Evolutionary conservation across 30 jellyfish, hydroid and myxozoan genomes (phyloP).

Genomic region (Aurelia sp.): DNA sequence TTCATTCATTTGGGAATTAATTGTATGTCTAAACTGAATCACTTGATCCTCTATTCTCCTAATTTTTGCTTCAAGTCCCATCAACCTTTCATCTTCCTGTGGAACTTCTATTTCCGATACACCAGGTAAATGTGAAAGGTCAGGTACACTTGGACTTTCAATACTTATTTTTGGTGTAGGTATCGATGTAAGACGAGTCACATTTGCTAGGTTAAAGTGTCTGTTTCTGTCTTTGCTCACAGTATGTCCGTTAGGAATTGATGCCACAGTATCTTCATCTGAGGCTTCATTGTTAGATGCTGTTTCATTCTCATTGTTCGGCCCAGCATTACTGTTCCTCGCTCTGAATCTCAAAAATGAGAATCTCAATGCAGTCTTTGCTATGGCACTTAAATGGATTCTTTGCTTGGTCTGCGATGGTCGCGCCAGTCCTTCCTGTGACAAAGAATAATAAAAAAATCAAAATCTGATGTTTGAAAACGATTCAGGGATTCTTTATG

Average conservation of each 20-base stretch:
- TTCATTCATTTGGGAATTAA: conserved; percentile 37
- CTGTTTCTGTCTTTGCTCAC: not conserved
- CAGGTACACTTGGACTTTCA: not conserved
- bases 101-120: not conserved
- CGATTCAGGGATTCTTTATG: too few relatives aligned
- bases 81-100: conserved; percentile 11
- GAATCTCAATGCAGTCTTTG: conserved; percentile 70
- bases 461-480: too few relatives aligned
- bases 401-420: conserved; percentile 62
- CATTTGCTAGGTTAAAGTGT: not conserved
- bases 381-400: conserved; percentile 68
- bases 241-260: conserved; percentile 37
- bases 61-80: conserved; percentile 40
- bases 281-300: not conserved
- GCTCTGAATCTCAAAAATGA: conserved; percentile 62
- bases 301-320: not conserved
- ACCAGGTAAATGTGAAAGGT: too few relatives aligned
- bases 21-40: conserved; percentile 5
- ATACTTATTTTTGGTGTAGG: not conserved
- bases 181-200: not conserved
- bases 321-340: conserved; percentile 5
- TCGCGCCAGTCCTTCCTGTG: conserved; percentile 65
- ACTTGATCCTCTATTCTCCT: conserved; percentile 42
- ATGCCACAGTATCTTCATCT: not conserved
- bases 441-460: too few relatives aligned